phyloP scores from a whole-genome alignment of 2,888 invertebrate genomes.

The Callyntrura sp. region DNA sequence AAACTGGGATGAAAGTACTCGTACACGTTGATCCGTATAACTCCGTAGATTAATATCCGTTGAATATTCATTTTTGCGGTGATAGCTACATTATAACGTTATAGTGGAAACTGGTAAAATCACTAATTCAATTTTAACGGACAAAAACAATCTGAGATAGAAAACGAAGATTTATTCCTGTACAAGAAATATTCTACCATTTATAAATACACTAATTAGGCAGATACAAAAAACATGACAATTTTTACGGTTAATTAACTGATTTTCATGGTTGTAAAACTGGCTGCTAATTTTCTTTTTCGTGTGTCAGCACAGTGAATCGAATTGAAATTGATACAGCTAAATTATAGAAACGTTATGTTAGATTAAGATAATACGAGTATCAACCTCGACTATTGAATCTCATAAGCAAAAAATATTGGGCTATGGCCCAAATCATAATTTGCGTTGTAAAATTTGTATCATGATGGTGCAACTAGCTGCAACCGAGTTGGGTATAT shows the following conservation, averaged over 20 bases:
- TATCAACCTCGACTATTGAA: neutral
- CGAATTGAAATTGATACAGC: slow-evolving; percentile 42
- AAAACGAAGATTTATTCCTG: slow-evolving; percentile 35
- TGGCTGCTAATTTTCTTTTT: slow-evolving; percentile 55
- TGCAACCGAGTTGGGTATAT: slow-evolving; percentile 10
- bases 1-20: slow-evolving; percentile 28
- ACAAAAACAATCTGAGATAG: slow-evolving; percentile 66
- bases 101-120: slow-evolving; percentile 17
- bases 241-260: slow-evolving; percentile 36
- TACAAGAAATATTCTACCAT: slow-evolving; percentile 13
- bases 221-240: slow-evolving; percentile 16
- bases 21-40: slow-evolving; percentile 33
- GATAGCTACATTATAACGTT: slow-evolving; percentile 52
- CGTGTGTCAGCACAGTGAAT: slow-evolving; percentile 5
- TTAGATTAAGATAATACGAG: neutral
- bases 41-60: neutral
- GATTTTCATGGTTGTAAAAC: slow-evolving; percentile 64
- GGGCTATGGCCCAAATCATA: slow-evolving; percentile 48
- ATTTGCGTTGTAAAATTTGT: neutral
- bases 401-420: slow-evolving; percentile 46
- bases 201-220: slow-evolving; percentile 23
- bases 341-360: slow-evolving; percentile 2
- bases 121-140: slow-evolving; percentile 56
- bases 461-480: slow-evolving; percentile 45
- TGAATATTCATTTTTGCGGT: slow-evolving; percentile 61